A percentile compares a stretch with the other conserved stretches of the same genome.
Conservation (phyloP, 2,888 invertebrate species). For the Agrochola circellaris region DNA sequence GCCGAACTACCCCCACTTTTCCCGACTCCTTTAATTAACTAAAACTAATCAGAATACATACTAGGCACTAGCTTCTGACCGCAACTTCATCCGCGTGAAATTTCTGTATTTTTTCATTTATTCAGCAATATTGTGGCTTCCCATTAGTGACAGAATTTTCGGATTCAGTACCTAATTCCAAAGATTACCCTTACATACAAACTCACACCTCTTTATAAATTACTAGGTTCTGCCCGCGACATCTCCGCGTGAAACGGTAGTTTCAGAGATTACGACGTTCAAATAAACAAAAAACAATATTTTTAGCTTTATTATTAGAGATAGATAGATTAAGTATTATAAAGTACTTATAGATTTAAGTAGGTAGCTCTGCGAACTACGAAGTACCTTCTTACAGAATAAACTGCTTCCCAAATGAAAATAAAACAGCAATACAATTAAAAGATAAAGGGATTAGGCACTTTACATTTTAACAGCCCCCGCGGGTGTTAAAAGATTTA, state of each 20-base stretch:
- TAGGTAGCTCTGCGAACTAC: conserved; percentile 14
- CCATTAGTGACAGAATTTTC: not conserved
- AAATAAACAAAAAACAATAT: too few species aligned
- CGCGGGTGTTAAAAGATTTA: conserved; percentile 15
- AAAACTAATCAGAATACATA: not conserved
- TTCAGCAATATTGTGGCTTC: not conserved
- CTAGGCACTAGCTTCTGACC: not conserved
- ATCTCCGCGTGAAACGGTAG: too few species aligned
- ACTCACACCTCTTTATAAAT: not conserved
- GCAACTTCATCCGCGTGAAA: not conserved
- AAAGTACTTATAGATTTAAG: not conserved
- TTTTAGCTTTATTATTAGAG: too few species aligned
- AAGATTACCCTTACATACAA: not conserved
- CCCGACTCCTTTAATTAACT: not conserved
- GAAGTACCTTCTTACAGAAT: not conserved
- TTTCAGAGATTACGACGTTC: too few species aligned
- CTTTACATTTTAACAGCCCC: conserved; percentile 11
- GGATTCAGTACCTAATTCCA: not conserved
- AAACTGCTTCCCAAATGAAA: conserved; percentile 25
- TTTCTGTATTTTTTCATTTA: too few species aligned
- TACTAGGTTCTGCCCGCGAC: too few species aligned
- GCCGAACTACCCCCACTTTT: not conserved
- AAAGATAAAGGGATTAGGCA: conserved; percentile 32
- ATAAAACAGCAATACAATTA: conserved; percentile 23
- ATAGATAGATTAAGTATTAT: too few species aligned